phyloP scores from a whole-genome alignment of 1,140 invertebrate species.

The Drosophila carrolli region DNA sequence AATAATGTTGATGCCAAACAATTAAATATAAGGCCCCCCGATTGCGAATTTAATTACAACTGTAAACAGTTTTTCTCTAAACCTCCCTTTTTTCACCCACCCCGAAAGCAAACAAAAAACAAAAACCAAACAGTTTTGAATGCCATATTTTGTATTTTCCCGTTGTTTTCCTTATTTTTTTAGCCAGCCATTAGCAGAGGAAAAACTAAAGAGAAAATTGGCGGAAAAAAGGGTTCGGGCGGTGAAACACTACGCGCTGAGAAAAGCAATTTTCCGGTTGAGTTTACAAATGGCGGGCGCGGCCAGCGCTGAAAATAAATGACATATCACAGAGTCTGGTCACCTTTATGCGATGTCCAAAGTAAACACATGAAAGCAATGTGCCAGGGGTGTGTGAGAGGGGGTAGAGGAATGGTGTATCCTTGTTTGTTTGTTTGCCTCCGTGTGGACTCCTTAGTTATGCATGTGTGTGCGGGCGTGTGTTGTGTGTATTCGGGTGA shows the following conservation, averaged over 20 bases:
- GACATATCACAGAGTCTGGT: constrained; percentile 76
- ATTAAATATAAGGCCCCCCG: constrained; percentile 57
- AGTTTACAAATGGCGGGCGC: constrained; percentile 69
- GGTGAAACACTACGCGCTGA: constrained; percentile 51
- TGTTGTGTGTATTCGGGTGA: constrained; percentile 6
- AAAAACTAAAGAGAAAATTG: constrained; percentile 28
- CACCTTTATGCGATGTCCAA: constrained; percentile 70
- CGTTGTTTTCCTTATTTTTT: constrained; percentile 11
- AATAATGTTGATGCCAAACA: constrained; percentile 73
- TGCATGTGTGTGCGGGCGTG: constrained; percentile 14
- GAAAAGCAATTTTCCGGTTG: constrained; percentile 82
- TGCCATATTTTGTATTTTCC: constrained; percentile 31
- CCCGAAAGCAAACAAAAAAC: not conserved
- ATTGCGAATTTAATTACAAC: constrained; percentile 66
- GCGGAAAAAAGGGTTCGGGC: constrained; percentile 5
- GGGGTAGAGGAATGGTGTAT: not conserved
- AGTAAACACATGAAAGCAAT: constrained; percentile 58
- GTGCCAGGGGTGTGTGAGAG: not conserved
- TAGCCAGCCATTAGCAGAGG: constrained; percentile 35
- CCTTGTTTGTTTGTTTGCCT: constrained; percentile 18
- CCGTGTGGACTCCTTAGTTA: constrained; percentile 11
- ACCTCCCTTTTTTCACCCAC: not conserved
- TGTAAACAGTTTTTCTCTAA: constrained; percentile 42
- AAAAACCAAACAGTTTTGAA: constrained; percentile 10
- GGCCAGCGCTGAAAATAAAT: constrained; percentile 70